phyloP scores from a whole-genome alignment of 2,113 vertebrate genomes.

The cattle (Bos taurus) region ARS-UCD2.0 NC_037355.1:11558501-11559000 shows the following conservation, averaged over 20 bases:
- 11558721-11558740: not conserved
- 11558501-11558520: not conserved
- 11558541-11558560: not conserved
- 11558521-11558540: not conserved
- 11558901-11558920: not conserved
- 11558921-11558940: not conserved
- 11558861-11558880: constrained; percentile 29
- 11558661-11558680: not conserved
- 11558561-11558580: not conserved
- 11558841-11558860: not conserved
- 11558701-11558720: not conserved
- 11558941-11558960: not conserved
- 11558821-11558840: not conserved
- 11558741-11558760: not conserved
- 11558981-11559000: not conserved
- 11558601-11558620: not conserved
- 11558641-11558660: not conserved
- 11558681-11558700: not conserved
- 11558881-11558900: constrained; percentile 32
- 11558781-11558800: not conserved
- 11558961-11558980: not conserved
- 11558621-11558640: not conserved
- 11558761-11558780: not conserved
- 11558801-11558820: not conserved
- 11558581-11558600: not conserved